phyloP scores from a whole-genome alignment of 2,113 vertebrate genomes.

The Malurus elegans region DNA sequence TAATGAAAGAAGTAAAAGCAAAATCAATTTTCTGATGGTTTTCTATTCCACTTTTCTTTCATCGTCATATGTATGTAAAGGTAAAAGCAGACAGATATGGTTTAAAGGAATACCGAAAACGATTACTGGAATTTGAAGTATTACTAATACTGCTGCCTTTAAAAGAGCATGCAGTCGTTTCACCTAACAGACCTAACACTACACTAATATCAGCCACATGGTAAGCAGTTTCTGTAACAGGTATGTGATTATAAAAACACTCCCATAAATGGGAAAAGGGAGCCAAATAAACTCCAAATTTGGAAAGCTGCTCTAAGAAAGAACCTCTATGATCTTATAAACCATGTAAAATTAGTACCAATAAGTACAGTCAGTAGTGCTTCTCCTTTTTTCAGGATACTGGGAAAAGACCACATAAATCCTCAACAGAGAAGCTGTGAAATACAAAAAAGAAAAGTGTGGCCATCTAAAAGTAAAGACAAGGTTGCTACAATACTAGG shows the following conservation, averaged over 20 bases:
- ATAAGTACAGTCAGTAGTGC: not conserved
- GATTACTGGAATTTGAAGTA: not conserved
- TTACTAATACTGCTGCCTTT: not conserved
- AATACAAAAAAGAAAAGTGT: not conserved
- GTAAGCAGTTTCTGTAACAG: not conserved
- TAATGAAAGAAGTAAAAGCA: not conserved
- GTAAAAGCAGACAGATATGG: not conserved
- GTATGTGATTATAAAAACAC: not conserved
- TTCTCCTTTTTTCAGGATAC: not conserved
- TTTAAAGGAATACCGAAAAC: not conserved
- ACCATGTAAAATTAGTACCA: not conserved
- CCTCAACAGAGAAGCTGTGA: not conserved
- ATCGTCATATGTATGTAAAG: rapidly evolving
- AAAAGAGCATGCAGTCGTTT: not conserved
- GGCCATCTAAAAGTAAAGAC: not conserved
- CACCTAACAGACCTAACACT: not conserved
- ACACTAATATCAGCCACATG: not conserved
- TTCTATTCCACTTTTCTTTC: not conserved
- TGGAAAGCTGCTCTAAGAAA: not conserved
- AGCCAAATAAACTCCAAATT: not conserved
- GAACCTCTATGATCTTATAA: not conserved
- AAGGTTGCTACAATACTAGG: not conserved
- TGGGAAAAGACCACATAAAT: not conserved
- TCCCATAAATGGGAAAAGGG: not conserved
- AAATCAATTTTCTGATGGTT: not conserved